Evolutionary conservation across 2,888 invertebrate genomes (phyloP), one percentile per base, ranked within the genome.

Genomic region (Ferrisia virgata): DNA sequence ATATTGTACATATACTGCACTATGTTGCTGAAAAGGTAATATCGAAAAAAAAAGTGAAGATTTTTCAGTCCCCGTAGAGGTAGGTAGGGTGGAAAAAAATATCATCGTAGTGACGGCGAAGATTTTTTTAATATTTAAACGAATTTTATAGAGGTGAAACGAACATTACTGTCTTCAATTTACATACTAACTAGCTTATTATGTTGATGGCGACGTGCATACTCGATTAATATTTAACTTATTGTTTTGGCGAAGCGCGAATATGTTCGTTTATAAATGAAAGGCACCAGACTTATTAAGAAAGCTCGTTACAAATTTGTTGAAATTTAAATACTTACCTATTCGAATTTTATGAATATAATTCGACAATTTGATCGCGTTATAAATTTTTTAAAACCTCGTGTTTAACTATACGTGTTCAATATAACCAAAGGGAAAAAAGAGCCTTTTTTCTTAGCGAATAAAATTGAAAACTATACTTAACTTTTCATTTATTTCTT

Each of bases 391-490:
- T 64, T 13, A 64, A n/a, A 18, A 40, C 40, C 40, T 11, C 40
- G 9, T 40, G 40, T 40, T 40, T 28, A 64, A 28, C 64, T 28
- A 25, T 28, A n/a, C n/a, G 13, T 64, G 28, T 64, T 13, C 28
- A 28, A 64, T 64, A 13, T 15, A 28, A 28, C 28, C 64, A 22
- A 76, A 76, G n/a, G n/a, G n/a, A 64, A 33, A 36, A 6, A 76
- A 76, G 36, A 76, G 72, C 36, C 36, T 76, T 53, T 8, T 76
- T 18, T n/a, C n/a, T n/a, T 36, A n/a, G 72, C 36, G 28, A 76
- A 76, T 76, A 76, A 76, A 76, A 36, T 76, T 76, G 72, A 76
- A 64, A 76, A 76, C 72, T 76, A 76, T 76, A 36, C 72, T 76
- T 76, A 76, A 76, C 72, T 76, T 76, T 76, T 76, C 72, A 76